These are phyloP conservation scores for Ploceus nigricollis DNA, from an alignment of 2,113 vertebrate species.

Conservation along the genomic window DNA sequence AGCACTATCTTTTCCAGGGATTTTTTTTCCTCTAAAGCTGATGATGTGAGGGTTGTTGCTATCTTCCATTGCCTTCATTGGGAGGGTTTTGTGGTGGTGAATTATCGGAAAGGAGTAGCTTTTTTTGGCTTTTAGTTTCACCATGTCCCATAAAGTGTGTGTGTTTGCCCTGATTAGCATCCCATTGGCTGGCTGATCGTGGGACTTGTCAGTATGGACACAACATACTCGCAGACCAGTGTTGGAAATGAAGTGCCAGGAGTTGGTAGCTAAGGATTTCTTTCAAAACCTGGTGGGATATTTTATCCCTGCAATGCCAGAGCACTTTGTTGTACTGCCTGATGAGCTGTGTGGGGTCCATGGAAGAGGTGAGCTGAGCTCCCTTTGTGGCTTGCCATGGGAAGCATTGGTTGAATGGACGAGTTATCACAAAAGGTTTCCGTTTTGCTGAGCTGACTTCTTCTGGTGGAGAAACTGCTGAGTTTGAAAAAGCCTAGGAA, in stretches of 20 bases:
- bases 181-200: neutral
- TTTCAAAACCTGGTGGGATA: neutral
- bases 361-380: neutral
- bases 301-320: neutral
- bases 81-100: neutral
- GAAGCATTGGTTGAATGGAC: neutral
- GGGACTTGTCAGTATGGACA: neutral
- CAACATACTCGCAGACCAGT: neutral
- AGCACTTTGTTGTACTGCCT: neutral
- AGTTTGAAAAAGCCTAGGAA: neutral
- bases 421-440: constrained; percentile 1
- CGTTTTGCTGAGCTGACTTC: neutral
- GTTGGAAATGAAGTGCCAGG: neutral
- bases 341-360: neutral
- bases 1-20: neutral
- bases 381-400: neutral
- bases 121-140: neutral
- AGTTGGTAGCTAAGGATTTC: neutral
- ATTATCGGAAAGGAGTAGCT: neutral
- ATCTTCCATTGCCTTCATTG: neutral
- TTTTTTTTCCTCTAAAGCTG: neutral
- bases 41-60: neutral
- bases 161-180: neutral
- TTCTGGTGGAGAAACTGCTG: neutral
- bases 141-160: neutral